These are phyloP conservation scores for Halcyon malimbica DNA, from an alignment of 2,113 vertebrate species.

Conservation along the genomic window DNA sequence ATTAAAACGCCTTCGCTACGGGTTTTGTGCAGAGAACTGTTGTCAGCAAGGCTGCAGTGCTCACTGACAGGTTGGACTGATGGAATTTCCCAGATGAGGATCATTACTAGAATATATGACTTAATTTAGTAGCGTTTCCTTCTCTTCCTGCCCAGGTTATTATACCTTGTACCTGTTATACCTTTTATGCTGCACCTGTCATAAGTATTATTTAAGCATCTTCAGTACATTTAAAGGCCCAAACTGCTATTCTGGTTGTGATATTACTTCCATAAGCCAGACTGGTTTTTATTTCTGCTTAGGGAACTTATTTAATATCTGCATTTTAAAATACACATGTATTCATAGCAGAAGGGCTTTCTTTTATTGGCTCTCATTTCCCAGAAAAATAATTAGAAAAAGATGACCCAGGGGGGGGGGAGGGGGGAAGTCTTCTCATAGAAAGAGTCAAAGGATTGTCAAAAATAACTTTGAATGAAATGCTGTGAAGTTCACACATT, in stretches of 20 bases:
- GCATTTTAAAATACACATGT: background rate
- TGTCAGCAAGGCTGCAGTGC: background rate
- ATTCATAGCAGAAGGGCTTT: slow-evolving; percentile 31
- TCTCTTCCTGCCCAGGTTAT: background rate
- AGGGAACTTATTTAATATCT: slow-evolving; percentile 40
- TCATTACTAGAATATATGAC: background rate
- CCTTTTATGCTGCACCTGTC: background rate
- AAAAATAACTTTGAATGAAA: background rate
- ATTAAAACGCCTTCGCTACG: fast-evolving
- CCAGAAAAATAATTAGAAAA: slow-evolving; percentile 51
- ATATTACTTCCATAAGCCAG: background rate
- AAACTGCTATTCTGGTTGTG: background rate
- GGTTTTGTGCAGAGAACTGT: background rate
- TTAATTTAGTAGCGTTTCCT: background rate
- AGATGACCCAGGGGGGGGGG: background rate
- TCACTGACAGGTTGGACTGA: background rate
- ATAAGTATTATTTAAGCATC: background rate
- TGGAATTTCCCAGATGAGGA: background rate
- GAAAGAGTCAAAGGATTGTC: background rate
- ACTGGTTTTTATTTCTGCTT: slow-evolving; percentile 22
- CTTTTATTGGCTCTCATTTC: slow-evolving; percentile 54
- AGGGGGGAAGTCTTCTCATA: background rate
- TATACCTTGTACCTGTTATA: background rate
- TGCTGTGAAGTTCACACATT: background rate
- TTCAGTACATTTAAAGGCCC: background rate